Evolutionary conservation across 2,888 invertebrate species (phyloP), one percentile per base, ranked within the genome.

Genomic region (Perizoma flavofasciatum): DNA sequence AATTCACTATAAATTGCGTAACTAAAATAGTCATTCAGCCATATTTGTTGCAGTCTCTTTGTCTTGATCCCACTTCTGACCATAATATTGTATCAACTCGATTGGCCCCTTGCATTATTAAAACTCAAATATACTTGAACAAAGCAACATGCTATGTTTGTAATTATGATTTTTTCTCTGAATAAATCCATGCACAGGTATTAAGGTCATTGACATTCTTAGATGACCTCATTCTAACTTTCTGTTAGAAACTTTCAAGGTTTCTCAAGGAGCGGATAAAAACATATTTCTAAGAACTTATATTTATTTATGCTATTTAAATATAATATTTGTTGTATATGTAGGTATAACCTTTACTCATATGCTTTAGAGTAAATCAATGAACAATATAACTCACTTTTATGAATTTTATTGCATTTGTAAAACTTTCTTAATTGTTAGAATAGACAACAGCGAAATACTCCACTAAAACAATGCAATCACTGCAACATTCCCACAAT

Each of bases 11-110:
- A 51, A 83, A 88, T 89, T 89, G 88, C 87, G 84, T 88, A 88
- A 88, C 83, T 74, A 66, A 75, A 71, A 69, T 63, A 55, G 48
- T 39, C 55, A 67, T 70, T 75, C 79, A 74, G 82, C 82, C 86
- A 82, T 85, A 70, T 82, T 83, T 74, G 72, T 77, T 71, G 61
- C 65, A 65, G 72, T 67, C 78, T 71, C 83, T 83, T 87, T 88
- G 88, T 87, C 75, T 76, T 59, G 61, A 59, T 53, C 61, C 39
- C 22, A 41, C 11, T 44, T 11, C 22, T 37, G 7, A 6, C 7
- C 6, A 37, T 37, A 5, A 37, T 37, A 37, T 37, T 44, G 11
- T 44, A 22, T 22, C 44, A 40, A 41, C 10, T 41, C 10, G 0
- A n/a, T 41, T 37, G 37, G n/a, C 41, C 10, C 41, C 5, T 8